Base-by-base conservation (phyloP, 1,140 invertebrate species). In the Drosophila gunungcola region DNA sequence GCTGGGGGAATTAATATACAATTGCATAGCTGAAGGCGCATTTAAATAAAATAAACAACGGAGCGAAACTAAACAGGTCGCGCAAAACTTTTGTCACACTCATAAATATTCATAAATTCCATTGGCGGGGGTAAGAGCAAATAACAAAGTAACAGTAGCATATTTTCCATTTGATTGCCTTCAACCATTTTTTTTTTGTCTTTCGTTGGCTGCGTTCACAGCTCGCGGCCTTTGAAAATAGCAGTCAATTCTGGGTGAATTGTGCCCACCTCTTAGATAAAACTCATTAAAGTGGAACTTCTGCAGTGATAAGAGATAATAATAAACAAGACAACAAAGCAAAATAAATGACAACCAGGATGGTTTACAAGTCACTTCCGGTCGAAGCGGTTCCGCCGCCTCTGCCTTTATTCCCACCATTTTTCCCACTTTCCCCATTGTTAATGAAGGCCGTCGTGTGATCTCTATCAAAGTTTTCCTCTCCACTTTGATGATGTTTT, bases 51-150 rank as follows among this genome's bases (percentile, higher is more conserved):
- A 78, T 89, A 75, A 75, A 76, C 73, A 75, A 57, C 72, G 61
- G 45, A 77, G 36, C 73, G 42, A 74, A 74, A 67, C 72, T 68
- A 65, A 88, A 82, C 78, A 82, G 57, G 53, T 62, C 45, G 42
- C 57, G 21, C 21, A 60, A 82, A 88, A 89, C 80, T 89, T 84
- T 89, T 84, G 76, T 74, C 80, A 78, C 84, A 70, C 77, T 89
- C 85, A 89, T 89, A 89, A 89, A 89, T 89, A 89, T 89, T 89
- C 84, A 89, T 89, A 89, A 89, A 89, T 88, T 58, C 48, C 49
- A 21, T 36, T 36, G 12, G 43, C 12, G n/a, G 5, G n/a, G 46
- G 46, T 27, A 65, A 27, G 6, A 27, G 32, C 32, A 68, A 68
- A 68, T 68, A 70, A 56, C 65, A 70, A 70, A 70, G 68, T 81